phyloP scores from a whole-genome alignment of 1,140 invertebrate genomes.

The Lethocerus indicus region DNA sequence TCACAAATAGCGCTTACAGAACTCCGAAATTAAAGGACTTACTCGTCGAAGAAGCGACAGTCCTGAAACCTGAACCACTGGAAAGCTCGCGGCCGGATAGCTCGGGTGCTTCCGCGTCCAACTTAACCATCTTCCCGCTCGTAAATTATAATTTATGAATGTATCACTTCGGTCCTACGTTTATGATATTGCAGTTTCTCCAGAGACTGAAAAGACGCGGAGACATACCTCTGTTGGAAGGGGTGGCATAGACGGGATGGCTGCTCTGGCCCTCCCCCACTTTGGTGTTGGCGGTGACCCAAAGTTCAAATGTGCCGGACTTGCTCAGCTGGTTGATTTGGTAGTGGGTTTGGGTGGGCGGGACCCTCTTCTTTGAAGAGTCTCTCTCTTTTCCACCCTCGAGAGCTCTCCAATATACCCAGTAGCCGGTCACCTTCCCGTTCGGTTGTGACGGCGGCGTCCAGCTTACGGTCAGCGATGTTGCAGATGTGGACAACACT shows the following conservation, averaged over 20 bases:
- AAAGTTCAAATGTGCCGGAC: constrained; percentile 38
- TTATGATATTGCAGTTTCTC: too few relatives aligned
- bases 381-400: constrained; percentile 26
- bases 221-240: constrained; percentile 10
- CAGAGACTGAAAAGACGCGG: too few relatives aligned
- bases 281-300: constrained; percentile 64
- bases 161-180: too few relatives aligned
- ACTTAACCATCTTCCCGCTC: too few relatives aligned
- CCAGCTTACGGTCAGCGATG: constrained; percentile 28
- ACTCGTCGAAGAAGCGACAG: too few relatives aligned
- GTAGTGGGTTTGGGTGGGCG: constrained; percentile 20
- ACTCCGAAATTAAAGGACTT: too few relatives aligned
- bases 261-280: constrained; percentile 59
- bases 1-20: too few relatives aligned
- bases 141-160: too few relatives aligned
- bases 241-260: constrained; percentile 4
- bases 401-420: constrained; percentile 25
- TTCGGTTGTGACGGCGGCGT: constrained; percentile 29
- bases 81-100: too few relatives aligned
- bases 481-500: constrained; percentile 24
- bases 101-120: too few relatives aligned
- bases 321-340: constrained; percentile 25
- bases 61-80: too few relatives aligned
- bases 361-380: constrained; percentile 17
- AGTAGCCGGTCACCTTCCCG: constrained; percentile 30